Percentiles rank a stretch among this genome's conserved stretches.
phyloP scores from a whole-genome alignment of 2,888 invertebrate genomes.

The Emmelina monodactyla region DNA sequence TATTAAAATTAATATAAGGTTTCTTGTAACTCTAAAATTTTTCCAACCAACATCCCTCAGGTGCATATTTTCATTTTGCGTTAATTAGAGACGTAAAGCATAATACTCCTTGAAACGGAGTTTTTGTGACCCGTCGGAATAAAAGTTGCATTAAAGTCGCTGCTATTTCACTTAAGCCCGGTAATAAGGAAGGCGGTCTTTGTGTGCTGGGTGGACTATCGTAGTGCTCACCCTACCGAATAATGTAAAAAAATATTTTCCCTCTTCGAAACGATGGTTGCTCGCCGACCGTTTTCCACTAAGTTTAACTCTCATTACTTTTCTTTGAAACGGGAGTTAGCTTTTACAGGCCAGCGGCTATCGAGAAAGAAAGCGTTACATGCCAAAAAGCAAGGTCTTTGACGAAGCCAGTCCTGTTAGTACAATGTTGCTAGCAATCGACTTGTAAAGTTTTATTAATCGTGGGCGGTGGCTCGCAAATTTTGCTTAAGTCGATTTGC shows the following conservation, averaged over 20 bases:
- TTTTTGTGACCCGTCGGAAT: conserved; percentile 25
- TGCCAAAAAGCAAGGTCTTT: conserved; percentile 55
- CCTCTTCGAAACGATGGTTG: conserved; percentile 32
- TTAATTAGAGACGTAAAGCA: conserved; percentile 33
- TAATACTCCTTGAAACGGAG: conserved; percentile 36
- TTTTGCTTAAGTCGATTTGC: conserved; percentile 50
- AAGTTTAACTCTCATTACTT: conserved; percentile 62
- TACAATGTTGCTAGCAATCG: not conserved
- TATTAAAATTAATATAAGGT: not conserved
- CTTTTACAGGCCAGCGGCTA: conserved; percentile 45
- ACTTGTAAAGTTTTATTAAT: conserved; percentile 31
- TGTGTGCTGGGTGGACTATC: conserved; percentile 35
- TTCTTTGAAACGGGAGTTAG: conserved; percentile 52
- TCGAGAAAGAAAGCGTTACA: conserved; percentile 49
- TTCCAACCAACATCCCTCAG: conserved; percentile 1
- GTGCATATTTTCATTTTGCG: conserved; percentile 24
- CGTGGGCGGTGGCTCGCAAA: conserved; percentile 49
- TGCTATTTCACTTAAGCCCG: conserved; percentile 38
- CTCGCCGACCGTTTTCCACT: conserved; percentile 48
- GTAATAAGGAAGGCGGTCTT: conserved; percentile 39
- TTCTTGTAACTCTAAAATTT: conserved; percentile 1
- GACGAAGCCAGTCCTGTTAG: conserved; percentile 21
- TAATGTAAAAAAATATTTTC: conserved; percentile 49
- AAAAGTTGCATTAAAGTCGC: conserved; percentile 40
- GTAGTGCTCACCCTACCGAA: conserved; percentile 29